Base-by-base conservation (phyloP, 2,113 vertebrate genomes). In the Rhinogobius similis region DNA sequence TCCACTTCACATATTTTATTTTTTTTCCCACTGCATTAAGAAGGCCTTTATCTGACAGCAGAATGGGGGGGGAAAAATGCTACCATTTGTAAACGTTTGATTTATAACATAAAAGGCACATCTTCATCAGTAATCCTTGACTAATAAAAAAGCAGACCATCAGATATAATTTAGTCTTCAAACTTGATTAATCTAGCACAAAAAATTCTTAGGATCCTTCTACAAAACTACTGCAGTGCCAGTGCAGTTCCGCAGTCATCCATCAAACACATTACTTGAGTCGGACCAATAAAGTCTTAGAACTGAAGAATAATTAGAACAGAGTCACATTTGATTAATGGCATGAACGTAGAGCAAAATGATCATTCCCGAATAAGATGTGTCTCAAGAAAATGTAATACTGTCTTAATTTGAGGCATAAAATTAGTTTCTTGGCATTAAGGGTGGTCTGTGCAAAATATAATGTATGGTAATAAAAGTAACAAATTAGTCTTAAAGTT, bases 301-400 rank as follows among this genome's bases (percentile, higher is more conserved):
- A 55, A 55, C 52, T 55, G 52, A 55, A 26, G 52, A 55, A 55
- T 55, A 55, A 55, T 55, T 55, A 55, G 52, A 55, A 26, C 23
- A 26, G 52, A 55, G 52, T 55, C 52, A 55, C 23, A 14, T 55
- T 55, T 55, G 52, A 55, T 55, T 55, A 26, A 55, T 55, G 52
- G 52, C 52, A 24, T 2, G 12, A 55, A 14, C 11, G 52, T 13
- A 55, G 23, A 55, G 52, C 52, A 55, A 55, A 55, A 55, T 14
- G 52, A 55, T 55, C 52, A 55, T 26, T 24, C 52, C 52, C 13
- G 23, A 55, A 55, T 26, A 26, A 55, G 52, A 55, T 55, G 4
- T 55, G 23, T 55, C 52, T 55, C 24, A 55, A 14, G 7, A 55
- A 55, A 26, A 26, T 55, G 9, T 55, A 26, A 55, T 55, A 24